phyloP scores from a whole-genome alignment of 2,888 invertebrate genomes.

The Rhopalosiphum nymphaeae region DNA sequence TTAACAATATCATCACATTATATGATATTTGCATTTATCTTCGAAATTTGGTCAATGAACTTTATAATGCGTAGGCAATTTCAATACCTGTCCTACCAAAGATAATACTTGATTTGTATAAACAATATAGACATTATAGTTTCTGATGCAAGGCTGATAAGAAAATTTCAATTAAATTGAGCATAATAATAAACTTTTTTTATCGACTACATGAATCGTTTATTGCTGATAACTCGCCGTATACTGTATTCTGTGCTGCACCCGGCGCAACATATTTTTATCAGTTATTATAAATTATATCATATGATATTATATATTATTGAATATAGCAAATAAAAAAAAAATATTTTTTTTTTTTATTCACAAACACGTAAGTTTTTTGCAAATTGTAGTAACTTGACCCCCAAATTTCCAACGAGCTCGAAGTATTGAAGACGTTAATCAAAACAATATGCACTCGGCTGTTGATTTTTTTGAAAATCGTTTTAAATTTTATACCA shows the following conservation, averaged over 20 bases:
- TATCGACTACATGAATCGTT: neutral
- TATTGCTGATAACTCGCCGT: neutral
- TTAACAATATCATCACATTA: neutral
- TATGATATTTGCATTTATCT: neutral
- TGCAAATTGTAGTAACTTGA: neutral
- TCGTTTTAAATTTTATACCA: neutral
- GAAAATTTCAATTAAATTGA: slow-evolving; percentile 36
- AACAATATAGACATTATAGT: neutral
- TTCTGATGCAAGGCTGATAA: slow-evolving; percentile 11
- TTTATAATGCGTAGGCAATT: neutral
- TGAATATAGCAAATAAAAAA: neutral
- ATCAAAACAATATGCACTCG: neutral
- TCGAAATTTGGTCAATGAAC: slow-evolving; percentile 50
- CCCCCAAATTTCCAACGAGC: neutral
- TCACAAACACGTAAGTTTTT: neutral
- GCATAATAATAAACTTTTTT: neutral
- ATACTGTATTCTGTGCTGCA: neutral
- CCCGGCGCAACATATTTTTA: neutral
- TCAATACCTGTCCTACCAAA: neutral
- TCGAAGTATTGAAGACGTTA: neutral
- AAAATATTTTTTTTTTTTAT: neutral
- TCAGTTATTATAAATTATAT: neutral
- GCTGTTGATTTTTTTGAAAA: neutral
- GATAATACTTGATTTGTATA: neutral
- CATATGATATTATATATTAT: neutral